A percentile compares a stretch with the other conserved stretches of the same genome.
Evolutionary conservation across 2,113 vertebrate genomes (phyloP).

Genomic region (Drymodes brunneopygia): DNA sequence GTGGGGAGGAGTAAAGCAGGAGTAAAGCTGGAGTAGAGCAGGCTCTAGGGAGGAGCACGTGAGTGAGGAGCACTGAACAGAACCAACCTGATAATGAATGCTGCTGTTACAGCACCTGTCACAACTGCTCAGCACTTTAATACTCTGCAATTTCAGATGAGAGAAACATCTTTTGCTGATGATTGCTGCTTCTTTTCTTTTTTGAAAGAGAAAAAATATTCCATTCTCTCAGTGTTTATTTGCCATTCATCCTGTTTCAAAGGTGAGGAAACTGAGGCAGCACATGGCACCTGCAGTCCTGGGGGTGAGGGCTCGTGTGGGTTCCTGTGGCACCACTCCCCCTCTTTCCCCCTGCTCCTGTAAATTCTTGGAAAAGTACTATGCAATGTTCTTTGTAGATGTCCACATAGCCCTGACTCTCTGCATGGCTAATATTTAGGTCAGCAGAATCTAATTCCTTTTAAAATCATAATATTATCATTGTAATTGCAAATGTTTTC

Average conservation of each 20-base stretch:
- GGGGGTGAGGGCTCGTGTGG: not conserved
- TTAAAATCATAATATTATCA: constrained; percentile 23
- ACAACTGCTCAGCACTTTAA: constrained; percentile 62
- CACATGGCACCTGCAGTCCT: fast-evolving
- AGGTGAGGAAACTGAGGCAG: constrained; percentile 9
- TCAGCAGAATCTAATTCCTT: constrained; percentile 41
- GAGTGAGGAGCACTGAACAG: constrained; percentile 54
- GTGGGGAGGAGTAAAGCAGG: not conserved
- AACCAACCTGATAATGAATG: constrained; percentile 59
- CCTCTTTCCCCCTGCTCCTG: not conserved
- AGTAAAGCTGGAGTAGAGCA: not conserved
- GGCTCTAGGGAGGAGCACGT: constrained; percentile 37
- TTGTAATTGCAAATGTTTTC: constrained; percentile 46
- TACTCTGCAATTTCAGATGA: constrained; percentile 22
- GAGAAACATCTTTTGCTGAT: not conserved
- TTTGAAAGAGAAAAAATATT: not conserved
- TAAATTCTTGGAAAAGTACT: not conserved
- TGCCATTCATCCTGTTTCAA: not conserved
- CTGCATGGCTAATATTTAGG: constrained; percentile 4
- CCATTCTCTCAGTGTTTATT: fast-evolving
- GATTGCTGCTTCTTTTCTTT: not conserved
- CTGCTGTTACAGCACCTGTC: constrained; percentile 66
- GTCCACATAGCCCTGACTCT: not conserved
- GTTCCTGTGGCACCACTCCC: not conserved
- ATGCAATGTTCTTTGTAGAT: not conserved